Base-by-base conservation (phyloP, 2,797 vertebrate species). In the Eulemur albifrons region DNA sequence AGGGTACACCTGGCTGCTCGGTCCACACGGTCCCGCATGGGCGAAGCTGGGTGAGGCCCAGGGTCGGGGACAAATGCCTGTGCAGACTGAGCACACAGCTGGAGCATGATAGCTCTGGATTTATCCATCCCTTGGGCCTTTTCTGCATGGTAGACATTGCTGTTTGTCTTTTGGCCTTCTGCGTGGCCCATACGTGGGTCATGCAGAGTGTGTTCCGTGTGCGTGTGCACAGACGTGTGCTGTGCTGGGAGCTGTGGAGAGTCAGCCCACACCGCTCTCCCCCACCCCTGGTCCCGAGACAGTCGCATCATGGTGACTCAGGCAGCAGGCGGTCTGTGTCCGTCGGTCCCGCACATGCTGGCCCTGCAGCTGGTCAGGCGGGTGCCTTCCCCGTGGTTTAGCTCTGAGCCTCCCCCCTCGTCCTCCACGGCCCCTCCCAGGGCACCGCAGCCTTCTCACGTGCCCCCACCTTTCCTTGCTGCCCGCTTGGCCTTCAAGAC, bases 171-270 rank as follows among this genome's bases (percentile, higher is more conserved):
- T 8, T 0, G 0, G 23, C 84, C 38, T 75, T 38, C 59, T 0
- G 21, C 0, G 0, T 59, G 77, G 25, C 11, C 43, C 43, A 3
- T 0, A 2, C 0, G 0, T 32, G 2, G 40, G 40, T 1, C 40
- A 40, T 0, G 40, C 40, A 40, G 40, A 40, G 40, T 2, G 15
- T 57, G 32, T 69, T 35, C 82, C 9, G 11, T 7, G 1, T 21
- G 2, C 0, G 3, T 52, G 52, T 57, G 7, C 40, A 57, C 25
- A 90, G 67, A 12, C 4, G 0, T 20, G 38, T 57, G 61, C 54
- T 18, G 0, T 54, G n/a, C 50, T 20, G 8, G 40, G 3, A 7
- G 21, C 20, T 54, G 0, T 27, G 7, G 18, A 70, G 48, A n/a
- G 48, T 43, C 61, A 43, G 70, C 38, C 61, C 11, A 45, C 0